phyloP scores from a whole-genome alignment of 2,797 vertebrate species.

The Gambelia wislizenii region DNA sequence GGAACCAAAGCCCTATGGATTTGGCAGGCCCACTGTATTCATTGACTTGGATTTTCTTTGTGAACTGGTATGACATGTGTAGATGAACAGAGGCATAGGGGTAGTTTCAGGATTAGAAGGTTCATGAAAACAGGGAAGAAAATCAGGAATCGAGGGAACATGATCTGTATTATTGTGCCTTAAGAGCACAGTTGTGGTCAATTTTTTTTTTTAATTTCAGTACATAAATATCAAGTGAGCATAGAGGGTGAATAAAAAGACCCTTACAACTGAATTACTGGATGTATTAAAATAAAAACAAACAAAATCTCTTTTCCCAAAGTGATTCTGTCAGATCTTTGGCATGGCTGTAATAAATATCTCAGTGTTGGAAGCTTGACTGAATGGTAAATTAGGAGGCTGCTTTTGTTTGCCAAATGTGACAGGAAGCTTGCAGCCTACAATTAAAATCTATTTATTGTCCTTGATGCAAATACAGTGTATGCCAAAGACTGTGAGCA shows the following conservation, averaged over 20 bases:
- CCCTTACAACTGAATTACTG: slow-evolving; percentile 38
- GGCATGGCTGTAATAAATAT: slow-evolving; percentile 48
- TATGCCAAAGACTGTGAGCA: slow-evolving; percentile 24
- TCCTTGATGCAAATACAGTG: slow-evolving; percentile 40
- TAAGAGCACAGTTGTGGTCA: slow-evolving; percentile 50
- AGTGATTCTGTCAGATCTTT: slow-evolving; percentile 38
- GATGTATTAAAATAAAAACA: slow-evolving; percentile 42
- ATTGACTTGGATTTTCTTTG: slow-evolving; percentile 56
- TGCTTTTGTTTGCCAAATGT: slow-evolving; percentile 39
- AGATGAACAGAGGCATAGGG: slow-evolving; percentile 60
- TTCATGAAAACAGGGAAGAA: slow-evolving; percentile 33
- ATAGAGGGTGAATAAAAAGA: slow-evolving; percentile 49
- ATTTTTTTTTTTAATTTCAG: slow-evolving; percentile 68
- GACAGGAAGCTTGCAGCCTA: slow-evolving; percentile 14
- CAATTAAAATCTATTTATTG: slow-evolving; percentile 44
- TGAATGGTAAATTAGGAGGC: slow-evolving; percentile 32
- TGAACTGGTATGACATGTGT: slow-evolving; percentile 54
- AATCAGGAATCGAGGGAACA: not conserved
- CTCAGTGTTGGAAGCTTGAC: not conserved
- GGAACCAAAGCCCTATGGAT: no score
- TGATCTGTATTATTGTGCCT: slow-evolving; percentile 42
- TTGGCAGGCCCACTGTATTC: no score
- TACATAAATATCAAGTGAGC: slow-evolving; percentile 58
- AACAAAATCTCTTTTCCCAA: slow-evolving; percentile 42
- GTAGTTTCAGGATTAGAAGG: slow-evolving; percentile 48